Base-by-base conservation (phyloP, 2,113 vertebrate species). In the Scophthalmus maximus region DNA sequence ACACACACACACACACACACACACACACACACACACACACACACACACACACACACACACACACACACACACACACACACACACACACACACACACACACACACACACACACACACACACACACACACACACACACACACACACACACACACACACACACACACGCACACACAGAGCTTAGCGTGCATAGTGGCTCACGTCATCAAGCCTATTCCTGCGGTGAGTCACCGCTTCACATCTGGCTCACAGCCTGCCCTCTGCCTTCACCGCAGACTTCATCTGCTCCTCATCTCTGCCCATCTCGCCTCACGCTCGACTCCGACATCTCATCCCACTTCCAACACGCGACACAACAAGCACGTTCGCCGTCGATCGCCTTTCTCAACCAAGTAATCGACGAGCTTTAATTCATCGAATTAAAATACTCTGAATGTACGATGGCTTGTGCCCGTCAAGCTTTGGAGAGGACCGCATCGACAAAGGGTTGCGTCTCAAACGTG, bases 161-260 rank as follows among this genome's bases (percentile, higher is more conserved):
- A 32, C 69, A 47, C 68, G 18, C 60, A 38, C 78, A 75, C 6
- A n/a, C 38, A 56, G 53, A 36, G 79, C 74, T 76, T 88, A 71
- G 80, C 84, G 60, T 88, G 86, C 81, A 85, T 65, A 34, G 74
- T 49, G 82, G 57, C 76, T 72, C 14, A 86, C 87, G 82, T 91
- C 90, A 91, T 84, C 76, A 66, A 65, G 78, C 73, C 79, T 50
- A 78, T 68, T 81, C 74, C 79, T 72, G 75, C 75, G 65, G 82
- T 89, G 87, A 88, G 59, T 92, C 88, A 91, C 78, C 46, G 62
- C 76, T 46, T 80, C 88, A 86, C 90, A 88, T 90, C 90, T 92
- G 87, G 86, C 82, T 86, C 75, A 59, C 83, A 82, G 76, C 86
- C 84, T 85, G 81, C 59, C 71, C 83, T 76, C 61, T 23, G 59